A percentile compares a stretch with the other conserved stretches of the same genome.
phyloP scores from a whole-genome alignment of 2,888 invertebrate genomes.

The Beris chalybata region DNA sequence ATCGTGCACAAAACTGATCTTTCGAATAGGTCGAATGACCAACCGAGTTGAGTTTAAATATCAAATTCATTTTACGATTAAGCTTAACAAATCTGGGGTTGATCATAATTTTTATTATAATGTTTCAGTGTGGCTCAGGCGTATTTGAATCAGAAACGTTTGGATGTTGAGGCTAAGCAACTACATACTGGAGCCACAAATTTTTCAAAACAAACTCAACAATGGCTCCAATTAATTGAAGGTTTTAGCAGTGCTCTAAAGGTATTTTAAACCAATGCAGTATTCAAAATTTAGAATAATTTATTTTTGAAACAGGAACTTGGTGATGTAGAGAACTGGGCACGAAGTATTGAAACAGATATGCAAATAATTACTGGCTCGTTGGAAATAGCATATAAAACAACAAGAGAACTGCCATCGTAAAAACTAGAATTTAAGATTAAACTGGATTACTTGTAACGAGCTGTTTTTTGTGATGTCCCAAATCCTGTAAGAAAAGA shows the following conservation, averaged over 20 bases:
- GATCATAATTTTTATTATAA: not conserved
- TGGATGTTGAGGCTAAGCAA: slow-evolving; percentile 96
- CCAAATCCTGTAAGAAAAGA: too few relatives aligned
- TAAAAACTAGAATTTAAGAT: too few relatives aligned
- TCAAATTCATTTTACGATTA: too few relatives aligned
- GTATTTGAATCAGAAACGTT: slow-evolving; percentile 94
- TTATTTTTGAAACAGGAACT: slow-evolving; percentile 64
- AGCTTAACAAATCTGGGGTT: too few relatives aligned
- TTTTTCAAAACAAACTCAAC: slow-evolving; percentile 94
- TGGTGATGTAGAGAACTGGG: slow-evolving; percentile 99
- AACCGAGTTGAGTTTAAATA: too few relatives aligned
- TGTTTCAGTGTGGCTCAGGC: slow-evolving; percentile 85
- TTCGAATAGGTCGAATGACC: too few relatives aligned
- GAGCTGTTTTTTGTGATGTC: too few relatives aligned
- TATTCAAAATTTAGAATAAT: not conserved
- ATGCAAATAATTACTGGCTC: slow-evolving; percentile 91
- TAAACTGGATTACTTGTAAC: too few relatives aligned
- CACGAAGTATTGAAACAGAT: slow-evolving; percentile 93
- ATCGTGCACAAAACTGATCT: too few relatives aligned
- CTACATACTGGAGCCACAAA: slow-evolving; percentile 91
- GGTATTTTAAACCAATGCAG: slow-evolving; percentile 43
- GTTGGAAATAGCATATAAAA: slow-evolving; percentile 91
- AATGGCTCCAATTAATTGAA: slow-evolving; percentile 92
- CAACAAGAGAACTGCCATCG: slow-evolving; percentile 56
- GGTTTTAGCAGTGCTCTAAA: slow-evolving; percentile 85